Percentiles rank a stretch among this genome's conserved stretches.
Conservation (phyloP, 2,888 invertebrate genomes). For the Hoplodrina blanda region DNA sequence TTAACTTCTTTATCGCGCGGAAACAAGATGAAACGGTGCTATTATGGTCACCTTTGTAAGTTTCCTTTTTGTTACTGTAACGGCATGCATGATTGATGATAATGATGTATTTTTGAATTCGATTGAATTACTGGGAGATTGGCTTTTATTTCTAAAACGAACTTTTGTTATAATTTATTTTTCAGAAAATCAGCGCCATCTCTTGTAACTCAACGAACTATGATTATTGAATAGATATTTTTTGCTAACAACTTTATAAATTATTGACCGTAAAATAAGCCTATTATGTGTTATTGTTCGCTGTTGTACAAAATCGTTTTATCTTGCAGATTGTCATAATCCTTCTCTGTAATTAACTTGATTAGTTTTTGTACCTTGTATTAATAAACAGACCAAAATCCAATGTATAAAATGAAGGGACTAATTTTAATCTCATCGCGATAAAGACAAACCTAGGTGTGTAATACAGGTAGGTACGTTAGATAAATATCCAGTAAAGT, state of each 20-base stretch:
- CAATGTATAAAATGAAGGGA: slow-evolving; percentile 9
- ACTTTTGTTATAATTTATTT: too few relatives aligned
- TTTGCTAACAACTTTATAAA: too few relatives aligned
- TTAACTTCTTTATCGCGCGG: slow-evolving; percentile 35
- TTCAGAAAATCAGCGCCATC: background rate
- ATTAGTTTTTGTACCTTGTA: slow-evolving; percentile 5
- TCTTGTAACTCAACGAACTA: background rate
- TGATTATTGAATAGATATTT: background rate
- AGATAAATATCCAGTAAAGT: slow-evolving; percentile 28
- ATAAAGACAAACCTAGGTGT: slow-evolving; percentile 11
- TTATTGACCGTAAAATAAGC: background rate
- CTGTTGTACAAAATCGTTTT: background rate
- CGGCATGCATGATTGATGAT: background rate
- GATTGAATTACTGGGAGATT: background rate
- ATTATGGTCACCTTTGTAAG: slow-evolving; percentile 14
- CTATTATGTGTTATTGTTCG: background rate
- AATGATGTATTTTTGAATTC: background rate
- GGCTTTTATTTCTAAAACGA: background rate
- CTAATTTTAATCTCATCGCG: slow-evolving; percentile 5
- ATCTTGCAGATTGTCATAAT: slow-evolving; percentile 6
- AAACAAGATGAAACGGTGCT: slow-evolving; percentile 20
- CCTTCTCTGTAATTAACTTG: slow-evolving; percentile 27
- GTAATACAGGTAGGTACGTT: background rate
- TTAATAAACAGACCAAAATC: slow-evolving; percentile 35
- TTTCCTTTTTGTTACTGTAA: slow-evolving; percentile 29